Evolutionary conservation across 2,113 vertebrate genomes (phyloP).

Genomic region (Psilopogon haemacephalus): DNA sequence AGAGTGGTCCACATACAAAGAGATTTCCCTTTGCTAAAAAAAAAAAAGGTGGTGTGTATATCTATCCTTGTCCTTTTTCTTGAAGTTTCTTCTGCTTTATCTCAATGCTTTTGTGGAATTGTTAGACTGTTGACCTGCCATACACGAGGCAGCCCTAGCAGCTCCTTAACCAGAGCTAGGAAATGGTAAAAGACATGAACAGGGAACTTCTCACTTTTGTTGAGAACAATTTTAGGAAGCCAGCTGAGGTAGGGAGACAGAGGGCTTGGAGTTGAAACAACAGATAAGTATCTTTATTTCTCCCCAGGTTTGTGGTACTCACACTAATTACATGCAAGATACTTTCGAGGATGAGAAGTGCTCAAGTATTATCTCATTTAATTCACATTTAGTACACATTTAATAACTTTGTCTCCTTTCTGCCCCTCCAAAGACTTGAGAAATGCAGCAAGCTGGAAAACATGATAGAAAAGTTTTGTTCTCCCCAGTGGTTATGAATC

Average conservation of each 20-base stretch:
- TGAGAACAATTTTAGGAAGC: background rate
- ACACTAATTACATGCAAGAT: accelerated
- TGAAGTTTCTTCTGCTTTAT: background rate
- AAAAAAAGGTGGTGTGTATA: background rate
- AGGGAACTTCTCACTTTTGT: background rate
- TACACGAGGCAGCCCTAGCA: background rate
- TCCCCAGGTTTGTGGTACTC: background rate
- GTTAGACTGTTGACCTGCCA: background rate
- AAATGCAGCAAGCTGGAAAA: background rate
- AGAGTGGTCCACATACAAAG: background rate
- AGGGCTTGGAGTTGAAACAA: background rate
- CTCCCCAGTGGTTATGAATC: background rate
- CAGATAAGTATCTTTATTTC: background rate
- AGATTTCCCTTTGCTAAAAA: background rate
- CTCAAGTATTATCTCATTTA: accelerated
- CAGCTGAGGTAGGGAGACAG: background rate
- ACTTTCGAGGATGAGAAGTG: background rate
- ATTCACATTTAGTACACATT: too few relatives aligned
- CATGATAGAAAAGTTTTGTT: background rate
- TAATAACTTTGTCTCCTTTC: background rate
- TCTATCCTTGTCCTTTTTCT: background rate
- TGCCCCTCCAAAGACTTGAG: background rate
- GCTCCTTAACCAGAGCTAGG: background rate
- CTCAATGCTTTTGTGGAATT: background rate
- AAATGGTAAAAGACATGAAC: background rate